Percentiles rank a stretch among this genome's conserved stretches.
Conservation (phyloP, 2,888 invertebrate species). For the Zhengitettix transpicula region DNA sequence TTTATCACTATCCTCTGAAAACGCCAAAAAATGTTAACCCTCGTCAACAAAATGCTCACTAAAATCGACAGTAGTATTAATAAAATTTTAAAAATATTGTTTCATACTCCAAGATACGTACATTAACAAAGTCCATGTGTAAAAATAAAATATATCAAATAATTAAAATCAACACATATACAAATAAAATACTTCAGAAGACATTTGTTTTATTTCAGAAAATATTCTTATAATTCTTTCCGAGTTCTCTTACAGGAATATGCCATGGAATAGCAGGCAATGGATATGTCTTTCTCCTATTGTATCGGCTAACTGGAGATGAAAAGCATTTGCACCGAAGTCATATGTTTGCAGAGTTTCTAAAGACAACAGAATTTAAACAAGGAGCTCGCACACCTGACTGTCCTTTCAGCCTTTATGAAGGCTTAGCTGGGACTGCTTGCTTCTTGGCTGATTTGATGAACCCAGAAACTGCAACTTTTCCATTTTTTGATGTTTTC, state of each 20-base stretch:
- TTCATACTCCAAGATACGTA: too few species aligned
- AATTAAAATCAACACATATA: too few species aligned
- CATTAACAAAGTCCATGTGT: too few species aligned
- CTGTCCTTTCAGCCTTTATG: conserved; percentile 66
- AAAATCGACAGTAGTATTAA: too few species aligned
- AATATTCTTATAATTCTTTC: too few species aligned
- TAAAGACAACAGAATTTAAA: conserved; percentile 47
- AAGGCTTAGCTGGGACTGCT: conserved; percentile 73
- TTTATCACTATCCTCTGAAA: too few species aligned
- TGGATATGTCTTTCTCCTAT: conserved; percentile 60
- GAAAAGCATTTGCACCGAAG: conserved; percentile 57
- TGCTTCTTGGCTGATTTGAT: conserved; percentile 66
- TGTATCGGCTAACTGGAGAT: conserved; percentile 58
- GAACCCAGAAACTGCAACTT: conserved; percentile 53
- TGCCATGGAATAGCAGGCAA: conserved; percentile 79
- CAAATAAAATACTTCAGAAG: too few species aligned
- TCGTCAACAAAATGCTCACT: too few species aligned
- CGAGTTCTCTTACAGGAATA: conserved; percentile 31
- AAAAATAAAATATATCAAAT: too few species aligned
- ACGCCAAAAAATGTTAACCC: too few species aligned
- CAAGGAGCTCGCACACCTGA: conserved; percentile 58
- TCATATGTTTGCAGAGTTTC: conserved; percentile 55
- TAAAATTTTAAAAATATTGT: too few species aligned
- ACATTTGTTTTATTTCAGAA: too few species aligned
- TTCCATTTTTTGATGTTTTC: conserved; percentile 70